Evolutionary conservation across 2,888 invertebrate genomes (phyloP).

Genomic region (Endotricha flammealis): DNA sequence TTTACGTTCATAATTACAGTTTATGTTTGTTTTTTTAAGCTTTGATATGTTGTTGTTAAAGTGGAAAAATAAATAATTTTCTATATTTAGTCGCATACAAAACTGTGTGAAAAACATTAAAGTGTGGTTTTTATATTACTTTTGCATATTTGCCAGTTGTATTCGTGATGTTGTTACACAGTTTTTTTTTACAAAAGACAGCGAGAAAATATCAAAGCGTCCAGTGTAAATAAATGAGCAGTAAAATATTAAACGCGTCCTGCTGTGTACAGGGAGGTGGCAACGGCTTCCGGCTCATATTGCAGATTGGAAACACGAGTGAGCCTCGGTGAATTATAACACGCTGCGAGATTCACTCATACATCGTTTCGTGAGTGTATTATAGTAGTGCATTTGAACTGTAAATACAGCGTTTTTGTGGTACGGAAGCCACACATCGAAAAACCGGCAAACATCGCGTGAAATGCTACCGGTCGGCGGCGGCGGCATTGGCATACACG

Average conservation of each 20-base stretch:
- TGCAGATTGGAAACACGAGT: slow-evolving; percentile 42
- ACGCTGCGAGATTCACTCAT: slow-evolving; percentile 45
- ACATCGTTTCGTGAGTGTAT: slow-evolving; percentile 51
- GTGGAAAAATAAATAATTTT: too few relatives aligned
- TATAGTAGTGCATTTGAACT: slow-evolving; percentile 46
- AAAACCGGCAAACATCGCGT: slow-evolving; percentile 65
- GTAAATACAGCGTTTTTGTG: slow-evolving; percentile 65
- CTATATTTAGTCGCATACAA: too few relatives aligned
- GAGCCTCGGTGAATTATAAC: slow-evolving; percentile 37
- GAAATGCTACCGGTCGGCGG: slow-evolving; percentile 55
- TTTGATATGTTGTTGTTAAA: too few relatives aligned
- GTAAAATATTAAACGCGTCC: slow-evolving; percentile 38
- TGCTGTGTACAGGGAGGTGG: slow-evolving; percentile 28
- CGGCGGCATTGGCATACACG: slow-evolving; percentile 48
- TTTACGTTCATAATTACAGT: too few relatives aligned
- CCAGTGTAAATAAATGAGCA: slow-evolving; percentile 27
- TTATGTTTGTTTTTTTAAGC: too few relatives aligned
- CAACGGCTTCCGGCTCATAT: slow-evolving; percentile 48
- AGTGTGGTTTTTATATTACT: slow-evolving; percentile 12
- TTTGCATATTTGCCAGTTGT: slow-evolving; percentile 7
- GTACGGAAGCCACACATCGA: slow-evolving; percentile 65
- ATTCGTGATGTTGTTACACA: slow-evolving; percentile 12
- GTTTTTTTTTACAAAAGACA: slow-evolving; percentile 18
- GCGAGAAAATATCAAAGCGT: slow-evolving; percentile 22
- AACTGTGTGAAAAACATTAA: too few relatives aligned